Evolutionary conservation across 2,888 invertebrate genomes (phyloP), one percentile per base, ranked within the genome.

Genomic region (Resseliella maxima): DNA sequence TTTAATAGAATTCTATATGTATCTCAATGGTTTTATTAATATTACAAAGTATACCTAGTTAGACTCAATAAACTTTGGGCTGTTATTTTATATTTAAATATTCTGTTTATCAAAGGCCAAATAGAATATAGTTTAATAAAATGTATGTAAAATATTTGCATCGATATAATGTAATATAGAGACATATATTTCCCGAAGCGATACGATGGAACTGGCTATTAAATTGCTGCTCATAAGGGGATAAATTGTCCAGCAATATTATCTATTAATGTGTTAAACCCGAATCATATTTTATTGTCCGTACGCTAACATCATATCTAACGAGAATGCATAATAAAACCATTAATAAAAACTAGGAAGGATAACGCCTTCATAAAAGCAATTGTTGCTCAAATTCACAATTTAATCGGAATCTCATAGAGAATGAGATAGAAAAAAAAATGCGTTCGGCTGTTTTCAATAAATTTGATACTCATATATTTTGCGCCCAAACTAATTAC

Each of bases 1-100:
- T 72, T 72, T 72, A 72, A 72, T 72, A 72, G 72, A 72, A 72
- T 72, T 72, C 15, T 72, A 31, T 72, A 72, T 72, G 72, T 15
- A 72, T 72, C 72, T 72, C 72, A 50, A 6, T n/a, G n/a, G n/a
- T n/a, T n/a, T n/a, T n/a, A n/a, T n/a, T n/a, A n/a, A n/a, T n/a
- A n/a, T n/a, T n/a, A n/a, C n/a, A n/a, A n/a, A n/a, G n/a, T n/a
- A 72, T 72, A 18, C 72, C 6, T 3, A 59, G 3, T 27, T 3
- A 12, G 3, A 59, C 0, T 59, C 10, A 59, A 59, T 59, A 12
- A 59, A 50, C 10, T 27, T 59, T 59, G 59, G 59, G 5, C 50
- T 24, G 24, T 3, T 41, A 41, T 41, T 41, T 41, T 41, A 27
- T 8, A 72, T 3, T 72, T 72, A 12, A 24, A 31, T 72, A 15